These are phyloP conservation scores for Meriones psammophilus DNA, from an alignment of 2,797 vertebrate genomes.

Conservation along the genomic window DNA sequence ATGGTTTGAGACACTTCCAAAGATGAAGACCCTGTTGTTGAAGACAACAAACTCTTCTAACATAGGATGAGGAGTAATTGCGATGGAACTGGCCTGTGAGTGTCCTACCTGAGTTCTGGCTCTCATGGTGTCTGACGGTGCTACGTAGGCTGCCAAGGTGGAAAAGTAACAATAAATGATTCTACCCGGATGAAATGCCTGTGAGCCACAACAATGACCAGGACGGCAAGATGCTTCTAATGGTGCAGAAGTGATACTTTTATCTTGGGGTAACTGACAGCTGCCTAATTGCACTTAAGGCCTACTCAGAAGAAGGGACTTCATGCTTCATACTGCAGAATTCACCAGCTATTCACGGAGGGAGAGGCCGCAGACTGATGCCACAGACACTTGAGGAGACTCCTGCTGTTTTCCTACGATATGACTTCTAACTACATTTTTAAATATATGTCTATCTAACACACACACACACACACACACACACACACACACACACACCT, in stretches of 20 bases:
- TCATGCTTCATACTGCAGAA: background rate
- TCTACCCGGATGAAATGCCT: background rate
- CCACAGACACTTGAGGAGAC: background rate
- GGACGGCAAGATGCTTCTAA: too few relatives aligned
- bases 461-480: background rate
- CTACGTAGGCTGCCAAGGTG: background rate
- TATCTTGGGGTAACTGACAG: background rate
- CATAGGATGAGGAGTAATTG: too few relatives aligned
- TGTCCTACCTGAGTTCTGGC: background rate
- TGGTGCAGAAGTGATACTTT: background rate
- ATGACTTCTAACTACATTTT: background rate
- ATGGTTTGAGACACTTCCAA: background rate
- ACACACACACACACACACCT: background rate
- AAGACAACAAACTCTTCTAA: background rate
- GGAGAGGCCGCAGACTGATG: background rate
- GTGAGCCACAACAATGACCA: background rate
- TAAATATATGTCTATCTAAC: too few relatives aligned
- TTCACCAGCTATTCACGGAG: background rate
- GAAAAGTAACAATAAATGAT: background rate
- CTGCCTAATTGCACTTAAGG: background rate
- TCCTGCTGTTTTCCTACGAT: background rate
- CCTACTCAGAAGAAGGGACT: background rate
- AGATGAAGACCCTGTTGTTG: background rate
- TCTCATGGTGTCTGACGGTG: background rate
- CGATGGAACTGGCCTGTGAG: background rate